Conservation (phyloP, 2,797 vertebrate species). For the Coregonus ussuriensis region DNA sequence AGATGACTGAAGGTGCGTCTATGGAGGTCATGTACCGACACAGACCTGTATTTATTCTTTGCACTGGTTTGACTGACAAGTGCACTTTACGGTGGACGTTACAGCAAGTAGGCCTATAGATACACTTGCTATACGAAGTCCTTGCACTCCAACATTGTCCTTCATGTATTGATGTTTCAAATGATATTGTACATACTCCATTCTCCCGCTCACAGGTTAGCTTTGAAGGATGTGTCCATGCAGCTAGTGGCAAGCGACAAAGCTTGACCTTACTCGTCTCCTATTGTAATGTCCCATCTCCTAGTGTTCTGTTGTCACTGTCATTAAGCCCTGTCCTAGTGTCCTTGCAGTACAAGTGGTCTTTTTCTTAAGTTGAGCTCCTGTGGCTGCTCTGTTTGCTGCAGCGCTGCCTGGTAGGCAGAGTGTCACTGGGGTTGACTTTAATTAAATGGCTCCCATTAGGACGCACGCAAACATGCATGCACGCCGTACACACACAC, state of each 20-base stretch:
- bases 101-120: conserved; percentile 41
- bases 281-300: conserved; percentile 15
- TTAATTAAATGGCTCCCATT: conserved; percentile 57
- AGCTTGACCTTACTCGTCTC: conserved; percentile 38
- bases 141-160: background rate
- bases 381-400: conserved; percentile 20
- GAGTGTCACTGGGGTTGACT: conserved; percentile 67
- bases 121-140: conserved; percentile 12
- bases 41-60: conserved; percentile 60
- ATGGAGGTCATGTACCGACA: conserved; percentile 48
- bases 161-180: background rate
- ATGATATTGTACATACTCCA: background rate
- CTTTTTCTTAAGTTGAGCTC: conserved; percentile 29
- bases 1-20: conserved; percentile 19
- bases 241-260: conserved; percentile 9
- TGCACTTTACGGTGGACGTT: conserved; percentile 66
- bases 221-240: background rate
- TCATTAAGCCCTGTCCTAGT: conserved; percentile 18
- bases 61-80: conserved; percentile 57
- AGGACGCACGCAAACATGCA: background rate
- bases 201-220: conserved; percentile 19
- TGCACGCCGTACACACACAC: background rate
- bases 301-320: conserved; percentile 24
- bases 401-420: conserved; percentile 54
- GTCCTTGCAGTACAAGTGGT: conserved; percentile 47